Evolutionary conservation across 2,113 vertebrate genomes (phyloP).

Genomic region (Euleptes europaea): DNA sequence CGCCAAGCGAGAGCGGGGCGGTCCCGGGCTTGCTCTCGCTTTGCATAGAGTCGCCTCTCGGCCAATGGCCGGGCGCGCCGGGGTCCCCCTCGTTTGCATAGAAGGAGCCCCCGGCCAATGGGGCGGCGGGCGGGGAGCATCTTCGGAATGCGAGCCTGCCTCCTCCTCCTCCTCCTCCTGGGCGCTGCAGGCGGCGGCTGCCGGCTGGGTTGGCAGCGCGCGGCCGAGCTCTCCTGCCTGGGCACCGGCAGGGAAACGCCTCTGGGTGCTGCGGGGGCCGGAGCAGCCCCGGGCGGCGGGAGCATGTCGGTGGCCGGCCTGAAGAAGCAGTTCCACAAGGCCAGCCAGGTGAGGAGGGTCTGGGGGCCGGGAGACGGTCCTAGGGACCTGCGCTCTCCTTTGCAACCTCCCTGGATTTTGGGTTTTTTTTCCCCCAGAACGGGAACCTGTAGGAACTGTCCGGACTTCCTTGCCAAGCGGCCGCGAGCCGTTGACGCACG

Average conservation of each 20-base stretch:
- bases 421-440: too few species aligned
- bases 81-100: conserved; percentile 54
- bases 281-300: neutral
- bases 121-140: conserved; percentile 26
- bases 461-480: neutral
- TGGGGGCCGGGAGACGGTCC: neutral
- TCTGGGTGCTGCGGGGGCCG: neutral
- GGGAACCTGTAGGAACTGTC: neutral
- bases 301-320: conserved; percentile 89
- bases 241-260: neutral
- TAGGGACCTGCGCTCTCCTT: neutral
- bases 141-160: conserved; percentile 29
- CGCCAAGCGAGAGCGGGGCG: conserved; percentile 63
- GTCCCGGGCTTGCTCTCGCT: neutral
- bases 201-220: conserved; percentile 6
- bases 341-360: conserved; percentile 83
- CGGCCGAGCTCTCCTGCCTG: neutral
- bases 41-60: neutral
- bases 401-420: neutral
- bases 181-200: conserved; percentile 28
- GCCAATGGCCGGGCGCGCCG: conserved; percentile 30
- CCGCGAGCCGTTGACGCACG: too few species aligned
- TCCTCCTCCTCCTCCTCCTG: neutral
- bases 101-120: conserved; percentile 61
- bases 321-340: conserved; percentile 92